Conservation (phyloP, 2,888 invertebrate genomes). For the Torymus tubicola region DNA sequence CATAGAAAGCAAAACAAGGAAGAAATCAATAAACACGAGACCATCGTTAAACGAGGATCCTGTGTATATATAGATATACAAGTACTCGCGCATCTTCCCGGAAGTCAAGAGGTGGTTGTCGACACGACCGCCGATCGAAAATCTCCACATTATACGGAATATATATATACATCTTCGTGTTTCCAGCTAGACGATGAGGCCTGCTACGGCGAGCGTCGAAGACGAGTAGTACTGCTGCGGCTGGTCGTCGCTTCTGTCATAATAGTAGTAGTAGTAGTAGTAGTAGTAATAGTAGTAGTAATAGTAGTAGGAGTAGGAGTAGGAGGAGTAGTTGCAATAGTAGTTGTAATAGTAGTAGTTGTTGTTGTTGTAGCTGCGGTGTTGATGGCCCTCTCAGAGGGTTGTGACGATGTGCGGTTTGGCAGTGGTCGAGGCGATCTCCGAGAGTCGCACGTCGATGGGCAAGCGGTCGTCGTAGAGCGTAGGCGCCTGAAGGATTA, state of each 20-base stretch:
- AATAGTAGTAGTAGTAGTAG: constrained; percentile 9
- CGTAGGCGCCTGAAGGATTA: constrained; percentile 96
- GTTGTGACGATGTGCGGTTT: constrained; percentile 83
- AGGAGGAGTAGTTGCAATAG: constrained; percentile 15
- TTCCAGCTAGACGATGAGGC: no score
- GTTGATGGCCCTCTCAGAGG: constrained; percentile 68
- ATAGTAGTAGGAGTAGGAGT: constrained; percentile 10
- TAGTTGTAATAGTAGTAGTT: constrained; percentile 20
- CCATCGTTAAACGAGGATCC: no score
- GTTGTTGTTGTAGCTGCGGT: constrained; percentile 11
- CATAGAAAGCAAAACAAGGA: no score
- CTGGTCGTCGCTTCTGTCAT: not conserved
- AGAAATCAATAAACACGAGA: no score
- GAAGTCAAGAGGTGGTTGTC: no score
- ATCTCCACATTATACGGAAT: no score
- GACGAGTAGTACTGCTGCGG: constrained; percentile 24
- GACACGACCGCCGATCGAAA: no score
- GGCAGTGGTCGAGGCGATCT: constrained; percentile 92
- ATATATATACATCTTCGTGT: no score
- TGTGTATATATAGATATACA: no score
- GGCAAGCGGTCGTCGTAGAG: constrained; percentile 94
- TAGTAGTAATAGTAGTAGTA: constrained; percentile 8
- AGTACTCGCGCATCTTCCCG: no score
- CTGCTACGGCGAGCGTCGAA: constrained; percentile 18
- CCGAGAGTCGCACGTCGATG: constrained; percentile 91